A percentile compares a stretch with the other conserved stretches of the same genome.
These are phyloP conservation scores for Heliconius charithonia DNA, from an alignment of 2,888 invertebrate species.

Conservation along the genomic window DNA sequence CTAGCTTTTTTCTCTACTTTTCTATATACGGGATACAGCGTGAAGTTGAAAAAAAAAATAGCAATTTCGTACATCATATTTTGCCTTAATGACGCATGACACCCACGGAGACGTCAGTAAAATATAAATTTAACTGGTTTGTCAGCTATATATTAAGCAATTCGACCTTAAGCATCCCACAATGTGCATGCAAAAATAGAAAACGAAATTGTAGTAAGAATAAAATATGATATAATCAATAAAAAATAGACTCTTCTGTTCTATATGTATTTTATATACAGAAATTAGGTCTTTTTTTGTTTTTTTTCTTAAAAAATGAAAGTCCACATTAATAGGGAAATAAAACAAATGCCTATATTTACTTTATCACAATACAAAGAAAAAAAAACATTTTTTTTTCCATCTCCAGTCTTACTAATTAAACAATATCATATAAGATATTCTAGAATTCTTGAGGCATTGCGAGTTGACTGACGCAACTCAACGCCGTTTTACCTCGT, in stretches of 20 bases:
- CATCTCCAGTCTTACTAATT: no score
- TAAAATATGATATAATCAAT: not conserved
- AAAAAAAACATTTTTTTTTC: no score
- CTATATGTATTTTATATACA: not conserved
- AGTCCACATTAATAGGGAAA: no score
- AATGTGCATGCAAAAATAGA: constrained; percentile 38
- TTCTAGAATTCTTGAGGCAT: no score
- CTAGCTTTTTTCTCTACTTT: no score
- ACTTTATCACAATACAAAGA: no score
- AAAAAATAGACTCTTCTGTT: not conserved
- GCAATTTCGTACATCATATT: not conserved
- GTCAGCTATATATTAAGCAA: constrained; percentile 48
- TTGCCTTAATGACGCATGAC: constrained; percentile 4
- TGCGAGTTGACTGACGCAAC: no score
- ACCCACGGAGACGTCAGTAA: constrained; percentile 25
- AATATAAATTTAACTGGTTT: constrained; percentile 43
- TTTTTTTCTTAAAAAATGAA: no score
- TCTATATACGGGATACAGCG: no score
- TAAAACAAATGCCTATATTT: no score
- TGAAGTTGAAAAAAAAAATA: not conserved
- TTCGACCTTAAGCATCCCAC: constrained; percentile 55
- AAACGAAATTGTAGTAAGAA: not conserved
- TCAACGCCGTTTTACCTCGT: no score
- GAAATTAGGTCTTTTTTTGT: not conserved
- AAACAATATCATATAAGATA: no score